Conservation (phyloP, 2,797 vertebrate species). For the Leptodactylus fallax region DNA sequence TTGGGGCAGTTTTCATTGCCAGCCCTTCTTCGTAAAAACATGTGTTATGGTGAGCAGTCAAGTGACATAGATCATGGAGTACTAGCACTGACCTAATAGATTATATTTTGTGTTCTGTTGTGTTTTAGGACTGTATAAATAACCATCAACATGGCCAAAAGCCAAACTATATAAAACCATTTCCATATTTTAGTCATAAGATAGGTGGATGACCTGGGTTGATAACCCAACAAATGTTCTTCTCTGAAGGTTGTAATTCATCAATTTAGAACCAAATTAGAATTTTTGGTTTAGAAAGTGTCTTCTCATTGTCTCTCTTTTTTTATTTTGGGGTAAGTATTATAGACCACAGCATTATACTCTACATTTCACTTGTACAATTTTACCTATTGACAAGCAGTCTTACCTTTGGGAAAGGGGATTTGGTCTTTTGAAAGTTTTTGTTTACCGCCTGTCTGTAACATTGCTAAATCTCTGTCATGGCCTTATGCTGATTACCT, state of each 20-base stretch:
- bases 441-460: constrained; percentile 80
- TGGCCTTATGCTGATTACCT: constrained; percentile 91
- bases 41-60: neutral
- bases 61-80: neutral
- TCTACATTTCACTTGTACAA: constrained; percentile 20
- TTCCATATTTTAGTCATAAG: neutral
- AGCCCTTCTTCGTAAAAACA: too few species aligned
- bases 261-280: too few species aligned
- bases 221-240: neutral
- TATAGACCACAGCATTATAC: neutral
- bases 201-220: neutral
- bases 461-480: constrained; percentile 88
- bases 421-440: constrained; percentile 70
- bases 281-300: neutral
- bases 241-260: neutral
- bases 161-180: neutral
- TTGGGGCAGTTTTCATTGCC: neutral
- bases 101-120: too few species aligned
- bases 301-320: neutral
- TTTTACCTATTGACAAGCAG: constrained; percentile 64
- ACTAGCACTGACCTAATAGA: neutral
- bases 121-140: too few species aligned
- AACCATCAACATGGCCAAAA: too few species aligned
- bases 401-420: constrained; percentile 66
- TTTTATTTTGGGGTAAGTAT: neutral